Base-by-base conservation (phyloP, 2,113 vertebrate species). In the Brevimyrus niger region DNA sequence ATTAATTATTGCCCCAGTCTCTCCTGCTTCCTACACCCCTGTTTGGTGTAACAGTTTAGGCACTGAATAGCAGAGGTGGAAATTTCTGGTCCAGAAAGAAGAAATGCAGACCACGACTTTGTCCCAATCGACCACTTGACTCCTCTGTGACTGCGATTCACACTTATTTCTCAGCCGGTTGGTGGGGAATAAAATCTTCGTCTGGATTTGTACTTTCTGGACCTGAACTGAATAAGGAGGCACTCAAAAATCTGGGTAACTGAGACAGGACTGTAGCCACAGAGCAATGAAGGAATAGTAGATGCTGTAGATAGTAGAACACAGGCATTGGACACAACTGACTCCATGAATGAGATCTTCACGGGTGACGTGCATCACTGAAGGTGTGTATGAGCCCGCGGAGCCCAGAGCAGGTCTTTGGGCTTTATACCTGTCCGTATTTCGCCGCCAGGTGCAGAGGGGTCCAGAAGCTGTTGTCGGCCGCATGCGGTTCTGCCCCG, bases 371-470 rank as follows among this genome's bases (percentile, higher is more conserved):
- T 80, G 38, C 3, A 5, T 61, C 2, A n/a, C 55, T 61, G 55
- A 61, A 38, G 76, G 35, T 82, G 42, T 17, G 35, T 44, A 82
- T 82, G 65, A 31, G n/a, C 21, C 1, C 7, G 4, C 9, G 7
- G 76, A 42, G 35, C 73, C 35, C 1, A 46, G 21, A 19, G 7
- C 4, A 17, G 69, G 69, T n/a, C 38, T 23, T 47, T n/a, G 1
- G 38, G 21, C 31, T 46, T 47, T 47, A 47, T 96, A 99, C 98
- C 98, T 99, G 97, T 91, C 98, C 98, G 46, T 98, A 98, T 94
- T 97, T 99, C 90, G 98, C 97, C 90, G 98, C 97, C 93, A 99
- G 93, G 90, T 99, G 98, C 13, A 99, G 96, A 1, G 98, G 97
- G 5, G 98, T 98, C 97, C 98, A 99, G 90, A 95, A 96, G 90